These are phyloP conservation scores for Stratiolaelaps scimitus DNA, from an alignment of 1,140 invertebrate genomes.

Conservation along the genomic window DNA sequence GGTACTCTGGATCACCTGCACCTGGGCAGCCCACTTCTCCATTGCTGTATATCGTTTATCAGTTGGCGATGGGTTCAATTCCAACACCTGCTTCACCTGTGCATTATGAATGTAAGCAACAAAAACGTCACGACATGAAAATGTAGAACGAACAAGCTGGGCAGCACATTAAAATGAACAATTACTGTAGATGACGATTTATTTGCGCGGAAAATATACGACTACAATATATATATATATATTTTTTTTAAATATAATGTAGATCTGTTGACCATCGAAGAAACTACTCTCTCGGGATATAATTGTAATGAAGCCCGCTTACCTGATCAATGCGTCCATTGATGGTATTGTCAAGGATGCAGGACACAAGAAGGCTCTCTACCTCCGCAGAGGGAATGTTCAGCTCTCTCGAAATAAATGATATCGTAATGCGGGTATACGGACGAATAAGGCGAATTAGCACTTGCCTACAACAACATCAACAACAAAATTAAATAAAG, in stretches of 20 bases:
- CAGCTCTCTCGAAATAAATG: conserved; percentile 85
- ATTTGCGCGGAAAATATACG: too few relatives aligned
- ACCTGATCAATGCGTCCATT: conserved; percentile 84
- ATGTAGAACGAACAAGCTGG: too few relatives aligned
- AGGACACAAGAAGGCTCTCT: conserved; percentile 92
- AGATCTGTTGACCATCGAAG: conserved; percentile 26
- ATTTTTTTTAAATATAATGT: neutral
- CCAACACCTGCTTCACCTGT: conserved; percentile 77
- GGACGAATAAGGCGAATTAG: conserved; percentile 94
- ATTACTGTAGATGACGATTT: too few relatives aligned
- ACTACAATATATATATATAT: too few relatives aligned
- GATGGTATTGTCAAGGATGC: conserved; percentile 96
- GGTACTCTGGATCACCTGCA: conserved; percentile 41
- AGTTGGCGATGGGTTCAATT: conserved; percentile 45
- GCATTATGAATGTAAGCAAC: neutral
- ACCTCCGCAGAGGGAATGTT: conserved; percentile 94
- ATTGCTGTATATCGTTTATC: conserved; percentile 76
- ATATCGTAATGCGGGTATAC: conserved; percentile 94
- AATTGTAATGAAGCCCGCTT: neutral
- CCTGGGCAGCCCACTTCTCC: conserved; percentile 89
- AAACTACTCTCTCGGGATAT: too few relatives aligned
- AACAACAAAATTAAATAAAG: conserved; percentile 64
- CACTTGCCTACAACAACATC: conserved; percentile 95
- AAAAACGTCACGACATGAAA: too few relatives aligned
- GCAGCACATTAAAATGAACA: too few relatives aligned